A percentile compares a stretch with the other conserved stretches of the same genome.
These are phyloP conservation scores for Chrysolina oricalcia DNA, from an alignment of 2,888 invertebrate species.

Conservation along the genomic window DNA sequence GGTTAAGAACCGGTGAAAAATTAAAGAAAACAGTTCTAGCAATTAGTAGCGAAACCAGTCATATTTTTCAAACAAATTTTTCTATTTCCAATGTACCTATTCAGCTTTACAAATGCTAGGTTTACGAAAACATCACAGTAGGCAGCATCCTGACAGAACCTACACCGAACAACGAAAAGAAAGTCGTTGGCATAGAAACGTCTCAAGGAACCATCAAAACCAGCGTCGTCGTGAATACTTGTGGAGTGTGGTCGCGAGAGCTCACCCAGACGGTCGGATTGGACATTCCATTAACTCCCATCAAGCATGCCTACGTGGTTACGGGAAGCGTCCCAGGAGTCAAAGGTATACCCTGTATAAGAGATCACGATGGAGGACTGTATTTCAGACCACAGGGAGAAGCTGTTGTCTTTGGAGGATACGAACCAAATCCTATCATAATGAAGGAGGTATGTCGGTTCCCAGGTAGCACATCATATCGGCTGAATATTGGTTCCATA, in stretches of 20 bases:
- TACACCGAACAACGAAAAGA: conserved; percentile 78
- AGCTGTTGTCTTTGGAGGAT: conserved; percentile 88
- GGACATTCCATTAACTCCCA: conserved; percentile 84
- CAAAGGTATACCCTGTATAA: conserved; percentile 84
- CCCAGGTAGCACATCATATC: no score
- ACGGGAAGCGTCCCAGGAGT: conserved; percentile 86
- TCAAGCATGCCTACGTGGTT: conserved; percentile 92
- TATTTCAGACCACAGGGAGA: conserved; percentile 91
- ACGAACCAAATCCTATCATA: conserved; percentile 89
- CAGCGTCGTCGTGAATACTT: conserved; percentile 85
- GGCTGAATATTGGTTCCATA: no score
- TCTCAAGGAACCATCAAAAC: conserved; percentile 84
- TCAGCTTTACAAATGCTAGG: conserved; percentile 68
- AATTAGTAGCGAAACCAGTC: no score
- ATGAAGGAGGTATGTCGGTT: conserved; percentile 78
- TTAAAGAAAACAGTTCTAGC: no score
- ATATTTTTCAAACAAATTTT: no score
- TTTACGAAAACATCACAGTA: conserved; percentile 85
- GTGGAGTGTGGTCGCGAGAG: conserved; percentile 88
- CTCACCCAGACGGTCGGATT: conserved; percentile 80
- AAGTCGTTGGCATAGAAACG: conserved; percentile 85
- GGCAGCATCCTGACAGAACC: conserved; percentile 78
- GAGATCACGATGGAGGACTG: conserved; percentile 89
- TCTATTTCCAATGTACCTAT: background rate
- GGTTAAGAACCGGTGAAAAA: no score